Evolutionary conservation across 2,888 invertebrate genomes (phyloP).

Genomic region (Orthosia cruda): DNA sequence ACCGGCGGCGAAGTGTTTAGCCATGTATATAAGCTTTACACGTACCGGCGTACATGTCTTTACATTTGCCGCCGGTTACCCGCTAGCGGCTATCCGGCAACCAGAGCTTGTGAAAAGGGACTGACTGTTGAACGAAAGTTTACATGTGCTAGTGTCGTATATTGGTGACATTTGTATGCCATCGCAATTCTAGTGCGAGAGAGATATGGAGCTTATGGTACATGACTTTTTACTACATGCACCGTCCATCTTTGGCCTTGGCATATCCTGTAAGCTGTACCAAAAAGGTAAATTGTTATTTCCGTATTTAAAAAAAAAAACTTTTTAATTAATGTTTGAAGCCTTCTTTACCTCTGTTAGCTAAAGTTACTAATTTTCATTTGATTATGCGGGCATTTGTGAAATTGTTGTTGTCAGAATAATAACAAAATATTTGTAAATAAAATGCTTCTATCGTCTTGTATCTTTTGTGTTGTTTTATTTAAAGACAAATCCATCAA

Average conservation of each 20-base stretch:
- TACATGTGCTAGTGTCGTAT: too few species aligned
- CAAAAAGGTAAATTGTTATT: not conserved
- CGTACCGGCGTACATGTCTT: too few species aligned
- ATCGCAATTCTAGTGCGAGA: not conserved
- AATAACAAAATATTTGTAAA: slow-evolving; percentile 4
- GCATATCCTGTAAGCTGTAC: not conserved
- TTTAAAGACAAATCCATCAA: not conserved
- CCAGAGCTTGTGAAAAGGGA: too few species aligned
- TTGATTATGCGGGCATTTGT: not conserved
- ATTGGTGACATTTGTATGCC: too few species aligned
- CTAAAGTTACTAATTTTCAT: not conserved
- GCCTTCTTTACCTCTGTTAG: not conserved
- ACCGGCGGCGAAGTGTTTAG: too few species aligned
- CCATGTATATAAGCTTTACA: too few species aligned
- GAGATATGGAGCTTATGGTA: not conserved
- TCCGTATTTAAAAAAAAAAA: not conserved
- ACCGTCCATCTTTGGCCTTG: not conserved
- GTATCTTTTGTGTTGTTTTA: slow-evolving; percentile 6
- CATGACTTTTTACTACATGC: too few species aligned
- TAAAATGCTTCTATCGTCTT: not conserved
- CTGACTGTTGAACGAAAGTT: too few species aligned
- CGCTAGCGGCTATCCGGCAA: too few species aligned
- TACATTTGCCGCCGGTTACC: too few species aligned
- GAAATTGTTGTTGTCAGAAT: not conserved
- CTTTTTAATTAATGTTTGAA: not conserved